Base-by-base conservation (phyloP, 64 coral and sea anemone genomes). In the Porites lutea region DNA sequence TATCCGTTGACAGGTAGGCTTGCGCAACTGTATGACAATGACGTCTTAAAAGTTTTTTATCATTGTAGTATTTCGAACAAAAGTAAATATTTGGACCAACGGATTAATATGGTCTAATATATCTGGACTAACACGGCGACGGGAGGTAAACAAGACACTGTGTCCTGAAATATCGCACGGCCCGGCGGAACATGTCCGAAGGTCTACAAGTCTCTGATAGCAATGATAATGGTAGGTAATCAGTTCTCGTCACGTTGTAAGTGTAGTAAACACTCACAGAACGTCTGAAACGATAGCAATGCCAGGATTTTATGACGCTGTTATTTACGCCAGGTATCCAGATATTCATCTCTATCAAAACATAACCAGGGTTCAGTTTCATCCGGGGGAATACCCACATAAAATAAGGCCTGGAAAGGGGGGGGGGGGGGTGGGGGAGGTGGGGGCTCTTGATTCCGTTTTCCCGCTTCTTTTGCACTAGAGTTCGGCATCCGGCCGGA, bases 11-110 rank as follows among this genome's bases (percentile, higher is more conserved):
- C 44, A n/a, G 52, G 15, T 2, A 16, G 4, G 15, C 18, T 68
- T 67, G 81, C 45, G 64, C 62, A 84, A 84, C 37, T 12, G 12
- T 12, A 57, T 57, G 7, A 21, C 44, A 65, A 82, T 48, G 6
- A 19, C 19, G 61, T 52, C 52, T 12, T 67, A 76, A 5, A 16
- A 50, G 46, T 52, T 84, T 52, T 18, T 8, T 5, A 60, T 60
- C 37, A 10, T 15, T 60, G 3, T 21, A 37, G 27, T 65, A 84
- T 63, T 43, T 43, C 81, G 69, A 84, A 69, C 13, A 84, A 68
- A 68, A 48, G 47, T 84, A 66, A 84, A 84, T 84, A 69, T 84
- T 84, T 84, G 51, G 2, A 84, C 64, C 63, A n/a, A 68, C 63
- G 64, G 61, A 66, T 84, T 65, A 76, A 84, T 84, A 19, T 52